These are phyloP conservation scores for Pyrgilauda ruficollis DNA, from an alignment of 2,113 vertebrate species.

Conservation along the genomic window DNA sequence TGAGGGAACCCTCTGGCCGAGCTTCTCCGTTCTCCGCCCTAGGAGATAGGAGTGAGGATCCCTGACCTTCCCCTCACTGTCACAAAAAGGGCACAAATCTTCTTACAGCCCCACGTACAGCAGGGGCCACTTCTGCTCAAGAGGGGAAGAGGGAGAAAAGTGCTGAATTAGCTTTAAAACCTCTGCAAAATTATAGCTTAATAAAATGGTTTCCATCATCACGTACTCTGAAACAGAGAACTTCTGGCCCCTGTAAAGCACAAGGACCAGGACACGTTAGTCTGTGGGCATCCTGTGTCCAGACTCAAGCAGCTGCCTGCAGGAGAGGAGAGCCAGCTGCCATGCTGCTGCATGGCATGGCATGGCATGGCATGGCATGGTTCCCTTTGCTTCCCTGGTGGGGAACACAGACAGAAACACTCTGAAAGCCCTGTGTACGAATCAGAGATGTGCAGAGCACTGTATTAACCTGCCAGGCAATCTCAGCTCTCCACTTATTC, in stretches of 20 bases:
- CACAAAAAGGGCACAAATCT: not conserved
- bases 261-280: not conserved
- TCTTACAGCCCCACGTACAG: not conserved
- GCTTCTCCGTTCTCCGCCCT: not conserved
- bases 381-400: rapidly evolving
- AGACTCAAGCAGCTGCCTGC: rapidly evolving
- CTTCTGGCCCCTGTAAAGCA: not conserved
- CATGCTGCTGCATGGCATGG: rapidly evolving
- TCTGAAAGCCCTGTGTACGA: rapidly evolving
- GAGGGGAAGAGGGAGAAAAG: rapidly evolving
- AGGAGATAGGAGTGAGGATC: not conserved
- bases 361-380: not conserved
- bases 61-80: not conserved
- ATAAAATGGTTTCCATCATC: rapidly evolving
- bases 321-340: too few species aligned
- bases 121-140: not conserved
- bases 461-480: not conserved
- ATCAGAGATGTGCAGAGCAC: not conserved
- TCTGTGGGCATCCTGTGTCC: not conserved
- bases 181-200: not conserved
- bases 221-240: not conserved
- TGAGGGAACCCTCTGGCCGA: not conserved
- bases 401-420: not conserved
- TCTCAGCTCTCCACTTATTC: not conserved
- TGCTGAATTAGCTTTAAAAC: not conserved